Conservation (phyloP, 2,888 invertebrate genomes). For the Scaptomyza parva region DNA sequence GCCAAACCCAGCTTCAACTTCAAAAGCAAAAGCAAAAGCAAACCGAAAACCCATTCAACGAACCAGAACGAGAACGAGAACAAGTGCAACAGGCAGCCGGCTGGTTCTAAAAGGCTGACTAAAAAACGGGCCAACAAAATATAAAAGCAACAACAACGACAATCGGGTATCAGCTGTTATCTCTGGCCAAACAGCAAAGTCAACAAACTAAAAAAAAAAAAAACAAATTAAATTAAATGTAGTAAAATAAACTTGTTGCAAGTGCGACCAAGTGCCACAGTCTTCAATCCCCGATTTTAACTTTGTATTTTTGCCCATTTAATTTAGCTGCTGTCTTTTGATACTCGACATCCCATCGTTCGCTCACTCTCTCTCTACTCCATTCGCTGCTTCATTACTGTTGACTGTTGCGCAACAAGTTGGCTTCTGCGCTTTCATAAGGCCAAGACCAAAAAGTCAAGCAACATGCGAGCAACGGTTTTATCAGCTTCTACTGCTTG, state of each 20-base stretch:
- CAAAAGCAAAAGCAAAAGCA: conserved; percentile 21
- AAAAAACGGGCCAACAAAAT: too few relatives aligned
- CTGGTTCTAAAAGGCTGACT: conserved; percentile 43
- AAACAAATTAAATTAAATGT: conserved; percentile 9
- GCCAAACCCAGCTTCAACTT: conserved; percentile 45
- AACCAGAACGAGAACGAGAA: conserved; percentile 50
- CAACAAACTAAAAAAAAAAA: conserved; percentile 34
- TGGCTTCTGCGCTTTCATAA: conserved; percentile 67
- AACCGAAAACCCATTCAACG: conserved; percentile 21
- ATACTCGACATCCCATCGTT: conserved; percentile 15
- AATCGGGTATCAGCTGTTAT: conserved; percentile 6
- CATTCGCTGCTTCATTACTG: background rate
- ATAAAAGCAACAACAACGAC: conserved; percentile 22
- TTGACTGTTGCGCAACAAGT: conserved; percentile 69
- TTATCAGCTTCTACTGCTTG: conserved; percentile 31
- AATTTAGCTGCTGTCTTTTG: conserved; percentile 33
- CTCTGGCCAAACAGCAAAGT: conserved; percentile 22
- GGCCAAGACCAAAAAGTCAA: conserved; percentile 74
- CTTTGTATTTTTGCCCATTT: conserved; percentile 15
- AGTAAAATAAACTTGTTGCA: conserved; percentile 58
- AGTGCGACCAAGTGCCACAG: conserved; percentile 57
- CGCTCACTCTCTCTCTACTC: conserved; percentile 6
- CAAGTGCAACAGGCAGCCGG: conserved; percentile 58
- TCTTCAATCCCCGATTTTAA: conserved; percentile 18
- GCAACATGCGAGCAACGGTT: conserved; percentile 63